Evolutionary conservation across 2,113 vertebrate species (phyloP).

Genomic region (Alethe diademata): DNA sequence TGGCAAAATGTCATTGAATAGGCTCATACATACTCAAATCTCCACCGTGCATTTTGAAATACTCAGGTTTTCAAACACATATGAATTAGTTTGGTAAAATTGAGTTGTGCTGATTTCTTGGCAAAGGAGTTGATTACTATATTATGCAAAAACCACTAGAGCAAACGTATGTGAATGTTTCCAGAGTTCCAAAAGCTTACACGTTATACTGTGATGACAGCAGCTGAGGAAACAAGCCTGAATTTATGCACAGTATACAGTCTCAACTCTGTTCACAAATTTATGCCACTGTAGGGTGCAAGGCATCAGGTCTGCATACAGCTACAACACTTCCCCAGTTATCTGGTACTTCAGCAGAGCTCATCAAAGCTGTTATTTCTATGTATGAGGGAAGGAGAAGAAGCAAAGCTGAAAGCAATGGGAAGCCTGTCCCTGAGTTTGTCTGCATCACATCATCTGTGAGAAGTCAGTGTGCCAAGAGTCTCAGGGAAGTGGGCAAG

Average conservation of each 20-base stretch:
- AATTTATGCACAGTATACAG: background rate
- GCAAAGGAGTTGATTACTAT: background rate
- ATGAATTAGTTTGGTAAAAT: background rate
- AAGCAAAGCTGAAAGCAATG: background rate
- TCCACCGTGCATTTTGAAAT: background rate
- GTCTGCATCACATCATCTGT: fast-evolving
- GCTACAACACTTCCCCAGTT: background rate
- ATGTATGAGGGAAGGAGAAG: background rate
- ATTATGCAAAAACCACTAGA: background rate
- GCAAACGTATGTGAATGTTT: background rate
- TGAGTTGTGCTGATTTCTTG: background rate
- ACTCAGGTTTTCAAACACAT: background rate
- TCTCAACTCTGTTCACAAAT: background rate
- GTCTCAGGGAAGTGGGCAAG: background rate
- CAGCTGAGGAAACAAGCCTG: background rate
- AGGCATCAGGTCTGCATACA: background rate
- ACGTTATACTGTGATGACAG: background rate
- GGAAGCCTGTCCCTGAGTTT: background rate
- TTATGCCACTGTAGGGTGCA: fast-evolving
- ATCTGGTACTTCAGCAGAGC: background rate
- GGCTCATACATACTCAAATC: background rate
- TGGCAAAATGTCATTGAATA: background rate
- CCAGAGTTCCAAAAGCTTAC: background rate
- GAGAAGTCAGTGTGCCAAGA: background rate
- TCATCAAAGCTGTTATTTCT: background rate